Base-by-base conservation (phyloP, 2,888 invertebrate species). In the Ophion obscuratus region DNA sequence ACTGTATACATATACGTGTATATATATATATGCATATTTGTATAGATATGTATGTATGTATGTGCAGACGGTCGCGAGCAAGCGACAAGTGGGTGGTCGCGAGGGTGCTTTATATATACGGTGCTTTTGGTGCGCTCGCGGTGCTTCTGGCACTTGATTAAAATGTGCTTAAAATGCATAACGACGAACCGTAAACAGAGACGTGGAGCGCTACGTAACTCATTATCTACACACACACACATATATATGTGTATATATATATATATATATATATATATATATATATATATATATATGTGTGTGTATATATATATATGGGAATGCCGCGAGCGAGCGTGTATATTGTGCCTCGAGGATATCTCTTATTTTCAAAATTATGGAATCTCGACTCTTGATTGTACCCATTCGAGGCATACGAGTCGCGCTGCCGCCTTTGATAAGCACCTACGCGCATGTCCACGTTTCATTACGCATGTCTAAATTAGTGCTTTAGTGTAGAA, bases 101-200 rank as follows among this genome's bases (percentile, higher is more conserved):
- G 76, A 74, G 74, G 81, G 68, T 81, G 81, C 81, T 74, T 74
- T 61, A 71, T 75, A 47, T 47, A 47, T 89, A 90, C 89, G 90
- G 91, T 92, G 92, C 91, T 91, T 90, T 88, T 85, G 88, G 91
- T 92, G 78, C 57, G 14, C 57, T 77, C 78, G 78, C 89, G 88
- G 93, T 93, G 93, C 92, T 91, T 83, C 91, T 88, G 91, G 87
- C 91, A 91, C 91, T 89, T 90, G 89, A 90, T 89, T 86, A 89
- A 89, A 87, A 87, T 85, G 88, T 88, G 88, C 89, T 82, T 88
- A 84, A 86, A 89, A 87, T 88, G 89, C 87, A 84, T 68, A 78
- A 78, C 82, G 87, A 90, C 88, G 88, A 85, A 61, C 81, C 82
- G 82, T 79, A 83, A 87, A 86, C 83, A 83, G 78, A 73, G 73